Base-by-base conservation (phyloP, 2,113 vertebrate genomes). In the Motacilla tschutschensis region DNA sequence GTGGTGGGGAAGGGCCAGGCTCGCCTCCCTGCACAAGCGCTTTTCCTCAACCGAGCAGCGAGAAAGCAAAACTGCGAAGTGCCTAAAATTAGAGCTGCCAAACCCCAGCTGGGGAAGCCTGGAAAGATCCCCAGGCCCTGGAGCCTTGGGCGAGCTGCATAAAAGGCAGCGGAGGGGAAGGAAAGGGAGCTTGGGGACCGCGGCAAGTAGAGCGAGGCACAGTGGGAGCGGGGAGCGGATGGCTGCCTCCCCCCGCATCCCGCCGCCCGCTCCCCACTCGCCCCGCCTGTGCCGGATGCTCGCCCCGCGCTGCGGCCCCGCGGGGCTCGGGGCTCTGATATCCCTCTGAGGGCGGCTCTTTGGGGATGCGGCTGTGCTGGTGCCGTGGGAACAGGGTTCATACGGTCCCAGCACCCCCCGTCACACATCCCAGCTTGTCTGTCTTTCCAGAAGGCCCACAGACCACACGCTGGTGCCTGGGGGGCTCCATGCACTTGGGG, bases 101-200 rank as follows among this genome's bases (percentile, higher is more conserved):
- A 94, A 94, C 81, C 94, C 94, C 94, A 94, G 94, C 93, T 94
- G 94, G 87, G 94, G 90, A 93, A 92, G 92, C 86, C 93, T 94
- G 93, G 94, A 94, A 95, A 93, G 93, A 93, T 95, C 94, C 92
- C 94, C 92, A 90, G 90, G 92, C 93, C 88, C 94, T 84, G 83
- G 86, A 94, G 92, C 92, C 94, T 95, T 94, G 88, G 93, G 93
- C 84, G 15, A 94, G 90, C 92, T 77, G 84, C 94, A 93, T 93
- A 88, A 93, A 91, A 95, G 92, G 94, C 90, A 94, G 90, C 29
- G 10, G 78, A 94, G 93, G 92, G 93, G 90, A 95, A 93, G 93
- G 78, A 75, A 95, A 93, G 75, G 86, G 92, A 92, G 90, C 90
- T 41, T 40, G 59, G 94, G 91, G 90, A 95, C 67, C 38, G 8